These are phyloP conservation scores for Cetoscarus ocellatus DNA, from an alignment of 2,797 vertebrate genomes.

Conservation along the genomic window DNA sequence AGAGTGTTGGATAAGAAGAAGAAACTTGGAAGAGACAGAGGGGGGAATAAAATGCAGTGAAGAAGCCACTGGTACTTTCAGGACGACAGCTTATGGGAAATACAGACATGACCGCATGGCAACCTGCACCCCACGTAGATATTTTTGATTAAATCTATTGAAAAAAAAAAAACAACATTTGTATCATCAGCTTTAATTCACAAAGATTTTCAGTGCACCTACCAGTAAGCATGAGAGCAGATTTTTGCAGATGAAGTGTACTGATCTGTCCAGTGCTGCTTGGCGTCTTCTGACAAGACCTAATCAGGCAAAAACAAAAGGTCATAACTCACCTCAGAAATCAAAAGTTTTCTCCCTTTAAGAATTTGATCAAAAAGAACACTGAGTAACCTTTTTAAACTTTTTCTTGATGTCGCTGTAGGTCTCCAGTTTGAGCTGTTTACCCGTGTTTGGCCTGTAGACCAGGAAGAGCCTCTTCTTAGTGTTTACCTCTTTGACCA, in stretches of 20 bases:
- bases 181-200: neutral
- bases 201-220: slow-evolving; percentile 44
- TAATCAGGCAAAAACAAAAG: slow-evolving; percentile 43
- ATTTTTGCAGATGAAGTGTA: slow-evolving; percentile 93
- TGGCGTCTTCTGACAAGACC: slow-evolving; percentile 95
- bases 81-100: too few relatives aligned
- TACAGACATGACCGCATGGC: too few relatives aligned
- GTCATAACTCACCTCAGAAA: neutral
- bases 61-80: too few relatives aligned
- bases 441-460: slow-evolving; percentile 96
- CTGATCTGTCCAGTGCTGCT: slow-evolving; percentile 95
- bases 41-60: too few relatives aligned
- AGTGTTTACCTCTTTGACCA: slow-evolving; percentile 95
- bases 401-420: slow-evolving; percentile 95
- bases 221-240: slow-evolving; percentile 98
- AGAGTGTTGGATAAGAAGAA: neutral
- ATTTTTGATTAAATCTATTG: too few relatives aligned
- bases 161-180: too few relatives aligned
- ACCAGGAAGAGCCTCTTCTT: slow-evolving; percentile 98
- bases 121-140: too few relatives aligned
- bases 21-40: neutral
- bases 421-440: slow-evolving; percentile 95
- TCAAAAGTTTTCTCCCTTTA: rapidly evolving
- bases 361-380: neutral
- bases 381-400: slow-evolving; percentile 92